Percentiles rank a stretch among this genome's conserved stretches.
Conservation (phyloP, 2,113 vertebrate genomes). For the Percina caprodes region DNA sequence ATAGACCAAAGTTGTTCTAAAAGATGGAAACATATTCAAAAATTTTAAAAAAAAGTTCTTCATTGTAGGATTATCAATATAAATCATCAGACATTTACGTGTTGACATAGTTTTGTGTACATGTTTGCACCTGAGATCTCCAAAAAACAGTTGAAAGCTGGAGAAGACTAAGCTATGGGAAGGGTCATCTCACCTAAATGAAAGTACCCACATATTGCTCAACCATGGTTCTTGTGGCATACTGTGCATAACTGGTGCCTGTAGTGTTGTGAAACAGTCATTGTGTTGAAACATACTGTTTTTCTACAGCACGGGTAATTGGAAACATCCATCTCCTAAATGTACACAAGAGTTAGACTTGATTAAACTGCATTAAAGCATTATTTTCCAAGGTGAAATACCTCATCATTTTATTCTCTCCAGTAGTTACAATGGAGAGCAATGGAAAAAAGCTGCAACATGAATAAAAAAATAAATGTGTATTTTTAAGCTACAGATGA, state of each 20-base stretch:
- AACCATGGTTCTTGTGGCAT: constrained; percentile 1
- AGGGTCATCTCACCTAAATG: constrained; percentile 58
- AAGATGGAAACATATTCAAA: constrained; percentile 23
- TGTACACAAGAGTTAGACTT: not conserved
- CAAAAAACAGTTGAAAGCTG: constrained; percentile 59
- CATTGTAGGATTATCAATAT: not conserved
- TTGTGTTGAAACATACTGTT: constrained; percentile 27
- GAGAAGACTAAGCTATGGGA: constrained; percentile 56
- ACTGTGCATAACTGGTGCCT: constrained; percentile 10
- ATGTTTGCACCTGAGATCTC: not conserved
- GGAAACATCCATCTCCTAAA: not conserved
- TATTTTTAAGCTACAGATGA: not conserved
- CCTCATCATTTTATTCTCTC: not conserved
- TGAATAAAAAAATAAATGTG: not conserved
- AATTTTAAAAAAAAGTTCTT: constrained; percentile 21
- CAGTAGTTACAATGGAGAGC: not conserved
- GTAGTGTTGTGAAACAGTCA: constrained; percentile 34
- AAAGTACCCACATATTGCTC: constrained; percentile 28
- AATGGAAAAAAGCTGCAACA: not conserved
- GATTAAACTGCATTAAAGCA: not conserved
- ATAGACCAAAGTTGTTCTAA: not conserved
- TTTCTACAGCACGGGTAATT: not conserved
- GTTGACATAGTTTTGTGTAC: not conserved
- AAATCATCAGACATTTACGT: constrained; percentile 1
- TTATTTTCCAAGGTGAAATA: not conserved